Evolutionary conservation across 2,113 vertebrate genomes (phyloP), one percentile per base, ranked within the genome.

Genomic region (Cacatua alba): DNA sequence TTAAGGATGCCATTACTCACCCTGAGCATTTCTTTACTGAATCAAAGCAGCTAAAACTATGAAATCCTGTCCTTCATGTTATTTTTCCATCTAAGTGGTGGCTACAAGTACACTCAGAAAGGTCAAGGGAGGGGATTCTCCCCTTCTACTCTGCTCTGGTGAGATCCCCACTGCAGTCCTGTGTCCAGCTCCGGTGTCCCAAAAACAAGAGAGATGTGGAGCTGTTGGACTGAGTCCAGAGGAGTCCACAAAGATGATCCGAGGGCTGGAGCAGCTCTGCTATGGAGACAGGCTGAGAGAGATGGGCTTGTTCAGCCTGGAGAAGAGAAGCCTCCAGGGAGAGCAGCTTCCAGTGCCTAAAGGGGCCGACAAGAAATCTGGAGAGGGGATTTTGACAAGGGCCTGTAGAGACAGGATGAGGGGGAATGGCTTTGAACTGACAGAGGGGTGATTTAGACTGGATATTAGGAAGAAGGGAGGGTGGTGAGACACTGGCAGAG

Each of bases 1-100:
- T 93, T 92, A 92, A 82, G 37, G 80, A 78, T 93, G 86, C 44
- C 52, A 88, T 95, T 84, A 92, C 52, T 94, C 72, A 93, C 23
- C 6, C 21, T 13, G 13, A 86, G 31, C 33, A 5, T 76, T 88
- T 86, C 72, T 95, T 83, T 53, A 53, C 43, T 60, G 51, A 95
- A 88, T 83, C 82, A 83, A 92, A 90, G 87, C 75, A 77, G 49
- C 59, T 65, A 67, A 75, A 92, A 25, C 2, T 1, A 74, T 28
- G 29, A 86, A 90, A 70, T 78, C 28, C n/a, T 52, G 33, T 37
- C 55, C 20, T 75, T 70, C 2, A 0, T 60, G 19, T 46, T 86
- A 13, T 64, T 93, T 95, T 94, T 52, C 55, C 43, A 28, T 49
- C 19, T 33, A 41, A 48, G 18, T 9, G 17, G 12, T 64, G 19